Evolutionary conservation across 2,113 vertebrate genomes (phyloP).

Genomic region (Dasyurus viverrinus): DNA sequence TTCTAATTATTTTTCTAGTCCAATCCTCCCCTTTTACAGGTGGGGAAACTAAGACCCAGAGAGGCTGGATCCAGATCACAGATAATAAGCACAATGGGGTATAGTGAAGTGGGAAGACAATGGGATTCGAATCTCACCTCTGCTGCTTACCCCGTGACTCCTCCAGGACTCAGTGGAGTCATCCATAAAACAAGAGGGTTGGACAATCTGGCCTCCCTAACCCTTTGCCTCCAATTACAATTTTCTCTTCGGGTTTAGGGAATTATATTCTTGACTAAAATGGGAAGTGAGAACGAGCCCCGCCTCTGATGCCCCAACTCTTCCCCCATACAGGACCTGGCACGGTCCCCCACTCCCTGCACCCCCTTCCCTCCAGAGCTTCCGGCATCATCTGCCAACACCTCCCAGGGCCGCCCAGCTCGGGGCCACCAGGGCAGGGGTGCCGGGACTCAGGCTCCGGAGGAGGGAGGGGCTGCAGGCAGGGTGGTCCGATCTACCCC

Average conservation of each 20-base stretch:
- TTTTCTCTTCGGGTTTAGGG: neutral
- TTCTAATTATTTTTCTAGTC: neutral
- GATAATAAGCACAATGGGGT: neutral
- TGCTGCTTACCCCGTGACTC: neutral
- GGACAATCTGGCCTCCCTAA: neutral
- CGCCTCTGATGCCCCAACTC: neutral
- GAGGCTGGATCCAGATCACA: neutral
- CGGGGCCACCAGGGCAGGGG: neutral
- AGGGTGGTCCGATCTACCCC: neutral
- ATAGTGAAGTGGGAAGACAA: neutral
- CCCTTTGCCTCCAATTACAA: neutral
- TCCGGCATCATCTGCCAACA: neutral
- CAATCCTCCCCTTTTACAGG: neutral
- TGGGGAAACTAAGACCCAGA: neutral
- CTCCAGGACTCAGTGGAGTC: neutral
- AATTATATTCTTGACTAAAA: neutral
- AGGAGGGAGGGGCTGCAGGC: neutral
- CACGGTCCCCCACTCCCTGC: neutral
- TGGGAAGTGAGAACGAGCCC: neutral
- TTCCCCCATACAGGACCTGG: neutral
- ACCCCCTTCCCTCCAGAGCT: neutral
- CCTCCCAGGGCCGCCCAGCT: neutral
- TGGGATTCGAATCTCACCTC: neutral
- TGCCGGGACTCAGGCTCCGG: neutral
- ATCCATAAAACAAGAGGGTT: neutral